Base-by-base conservation (phyloP, 2,113 vertebrate species). In the Serinus canaria region DNA sequence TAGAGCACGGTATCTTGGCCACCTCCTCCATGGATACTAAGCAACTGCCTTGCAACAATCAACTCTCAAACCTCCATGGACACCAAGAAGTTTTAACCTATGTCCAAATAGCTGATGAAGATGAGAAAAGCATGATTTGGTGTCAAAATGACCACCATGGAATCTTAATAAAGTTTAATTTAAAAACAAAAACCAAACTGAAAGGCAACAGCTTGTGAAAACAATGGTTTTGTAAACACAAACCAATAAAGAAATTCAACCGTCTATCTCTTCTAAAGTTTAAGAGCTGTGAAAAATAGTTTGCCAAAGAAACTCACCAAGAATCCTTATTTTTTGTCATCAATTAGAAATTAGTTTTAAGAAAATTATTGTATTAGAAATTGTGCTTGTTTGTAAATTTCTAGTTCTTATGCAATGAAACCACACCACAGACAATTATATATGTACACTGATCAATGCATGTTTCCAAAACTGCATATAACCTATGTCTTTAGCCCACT, bases 101-200 rank as follows among this genome's bases (percentile, higher is more conserved):
- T 14, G 17, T 30, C 22, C 28, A 56, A 79, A 72, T 0, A 76
- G 41, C 13, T 82, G 31, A 76, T 1, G 1, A 1, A 43, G 8
- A 82, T 16, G 13, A 15, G 19, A 9, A 91, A 85, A 73, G 28
- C 28, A 72, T 7, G 5, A 33, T 33, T 31, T 62, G 27, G 16
- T 43, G 24, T 53, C 24, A 78, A 69, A 87, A 73, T 18, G 37
- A 56, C 11, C n/a, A 49, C 28, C 10, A 35, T 4, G 39, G 21
- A 87, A 82, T n/a, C 24, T 9, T 79, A 64, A 79, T 44, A 46
- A 87, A 47, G 5, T 8, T 72, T 5, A 33, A 15, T 23, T 67
- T 2, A 70, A 69, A 76, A 78, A 52, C n/a, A n/a, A n/a, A n/a
- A n/a, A n/a, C n/a, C n/a, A n/a, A n/a, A 46, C 13, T 1, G 15